These are phyloP conservation scores for Trinectes maculatus DNA, from an alignment of 2,113 vertebrate genomes.

Conservation along the genomic window DNA sequence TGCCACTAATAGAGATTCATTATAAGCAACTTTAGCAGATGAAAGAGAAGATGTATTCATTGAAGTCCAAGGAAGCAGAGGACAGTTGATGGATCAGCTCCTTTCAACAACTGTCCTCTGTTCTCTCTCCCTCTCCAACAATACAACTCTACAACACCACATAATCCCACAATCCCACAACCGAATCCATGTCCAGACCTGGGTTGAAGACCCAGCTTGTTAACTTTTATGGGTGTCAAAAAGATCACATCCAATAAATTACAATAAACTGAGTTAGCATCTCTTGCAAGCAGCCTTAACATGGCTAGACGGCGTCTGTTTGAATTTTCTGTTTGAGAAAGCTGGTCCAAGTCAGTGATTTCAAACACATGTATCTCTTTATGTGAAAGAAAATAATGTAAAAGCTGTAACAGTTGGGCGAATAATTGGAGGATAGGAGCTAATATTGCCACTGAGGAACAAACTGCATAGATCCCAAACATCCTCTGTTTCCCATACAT, in stretches of 20 bases:
- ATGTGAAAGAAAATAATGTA: not conserved
- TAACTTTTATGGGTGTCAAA: conserved; percentile 68
- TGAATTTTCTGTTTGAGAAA: conserved; percentile 54
- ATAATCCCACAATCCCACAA: conserved; percentile 31
- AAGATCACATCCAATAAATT: conserved; percentile 67
- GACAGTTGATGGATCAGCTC: conserved; percentile 52
- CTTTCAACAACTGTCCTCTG: conserved; percentile 49
- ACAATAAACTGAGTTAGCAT: conserved; percentile 35
- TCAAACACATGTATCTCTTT: too few relatives aligned
- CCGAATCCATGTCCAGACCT: conserved; percentile 67
- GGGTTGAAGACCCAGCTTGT: conserved; percentile 60
- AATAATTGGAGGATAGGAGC: not conserved
- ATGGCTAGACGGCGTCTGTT: conserved; percentile 36
- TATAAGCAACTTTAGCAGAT: conserved; percentile 72
- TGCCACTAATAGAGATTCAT: conserved; percentile 69
- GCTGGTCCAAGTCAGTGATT: conserved; percentile 29
- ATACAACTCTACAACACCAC: too few relatives aligned
- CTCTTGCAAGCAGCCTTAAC: conserved; percentile 39
- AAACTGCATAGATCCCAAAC: not conserved
- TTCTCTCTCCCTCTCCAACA: conserved; percentile 3
- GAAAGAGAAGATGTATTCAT: conserved; percentile 70
- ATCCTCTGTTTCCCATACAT: not conserved
- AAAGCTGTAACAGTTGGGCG: too few relatives aligned
- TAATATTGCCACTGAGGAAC: not conserved
- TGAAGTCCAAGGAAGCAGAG: conserved; percentile 40